A percentile compares a stretch with the other conserved stretches of the same genome.
Evolutionary conservation across 1,140 invertebrate species (phyloP).

Genomic region (Drosophila funebris): DNA sequence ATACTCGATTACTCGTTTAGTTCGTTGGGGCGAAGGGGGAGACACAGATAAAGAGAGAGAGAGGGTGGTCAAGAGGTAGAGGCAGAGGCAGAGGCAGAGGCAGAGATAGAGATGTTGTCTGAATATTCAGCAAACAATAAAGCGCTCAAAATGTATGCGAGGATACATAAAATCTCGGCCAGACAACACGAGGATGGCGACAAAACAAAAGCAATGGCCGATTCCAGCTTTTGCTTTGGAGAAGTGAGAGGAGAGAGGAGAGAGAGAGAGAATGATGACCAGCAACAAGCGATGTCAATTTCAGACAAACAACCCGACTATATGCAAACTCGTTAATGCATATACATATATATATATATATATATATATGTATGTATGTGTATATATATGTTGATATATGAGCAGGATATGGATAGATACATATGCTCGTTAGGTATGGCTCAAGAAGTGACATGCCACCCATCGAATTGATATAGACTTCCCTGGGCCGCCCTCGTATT

Average conservation of each 20-base stretch:
- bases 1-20: slow-evolving; percentile 64
- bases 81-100: background rate
- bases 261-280: slow-evolving; percentile 7
- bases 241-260: background rate
- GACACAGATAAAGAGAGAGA: background rate
- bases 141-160: slow-evolving; percentile 76
- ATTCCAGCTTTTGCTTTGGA: background rate
- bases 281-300: slow-evolving; percentile 73
- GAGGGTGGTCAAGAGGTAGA: background rate
- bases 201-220: slow-evolving; percentile 61
- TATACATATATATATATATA: slow-evolving; percentile 5
- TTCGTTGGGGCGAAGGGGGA: slow-evolving; percentile 29
- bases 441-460: slow-evolving; percentile 58
- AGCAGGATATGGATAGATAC: slow-evolving; percentile 34
- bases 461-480: slow-evolving; percentile 11
- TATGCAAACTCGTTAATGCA: slow-evolving; percentile 38
- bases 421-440: slow-evolving; percentile 37
- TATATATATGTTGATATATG: slow-evolving; percentile 60
- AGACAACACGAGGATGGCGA: slow-evolving; percentile 42
- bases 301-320: slow-evolving; percentile 70
- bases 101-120: slow-evolving; percentile 27
- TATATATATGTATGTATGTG: no score
- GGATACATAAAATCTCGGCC: slow-evolving; percentile 69
- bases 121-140: slow-evolving; percentile 78
- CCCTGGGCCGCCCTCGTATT: slow-evolving; percentile 1